A percentile compares a stretch with the other conserved stretches of the same genome.
Conservation (phyloP, 2,888 invertebrate species). For the Chymomyza fuscimana region DNA sequence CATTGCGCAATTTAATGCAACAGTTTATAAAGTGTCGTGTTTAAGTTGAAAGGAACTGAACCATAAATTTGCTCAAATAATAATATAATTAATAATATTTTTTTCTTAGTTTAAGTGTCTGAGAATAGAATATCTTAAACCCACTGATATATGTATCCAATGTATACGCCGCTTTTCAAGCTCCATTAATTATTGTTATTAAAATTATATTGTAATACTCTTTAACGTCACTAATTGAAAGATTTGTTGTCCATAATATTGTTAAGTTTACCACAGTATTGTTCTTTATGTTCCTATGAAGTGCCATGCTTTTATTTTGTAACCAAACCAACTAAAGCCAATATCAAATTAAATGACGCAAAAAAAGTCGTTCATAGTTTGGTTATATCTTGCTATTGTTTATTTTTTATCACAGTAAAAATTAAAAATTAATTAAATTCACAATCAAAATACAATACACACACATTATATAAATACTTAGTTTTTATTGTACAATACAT, state of each 20-base stretch:
- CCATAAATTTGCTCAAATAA: too few relatives aligned
- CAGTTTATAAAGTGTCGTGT: slow-evolving; percentile 72
- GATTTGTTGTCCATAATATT: too few relatives aligned
- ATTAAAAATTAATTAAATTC: slow-evolving; percentile 69
- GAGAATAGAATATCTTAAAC: neutral
- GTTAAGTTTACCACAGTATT: neutral
- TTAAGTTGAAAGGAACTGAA: slow-evolving; percentile 15
- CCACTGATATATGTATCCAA: neutral
- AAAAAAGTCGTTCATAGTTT: neutral
- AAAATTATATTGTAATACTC: too few relatives aligned
- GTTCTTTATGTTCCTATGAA: neutral
- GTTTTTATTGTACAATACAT: neutral
- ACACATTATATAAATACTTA: slow-evolving; percentile 32
- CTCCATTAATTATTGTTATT: neutral
- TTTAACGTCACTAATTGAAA: too few relatives aligned
- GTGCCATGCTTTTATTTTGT: slow-evolving; percentile 1
- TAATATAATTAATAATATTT: too few relatives aligned
- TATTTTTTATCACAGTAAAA: slow-evolving; percentile 76
- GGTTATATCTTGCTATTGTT: slow-evolving; percentile 50
- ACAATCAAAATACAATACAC: slow-evolving; percentile 60
- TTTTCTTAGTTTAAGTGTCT: neutral
- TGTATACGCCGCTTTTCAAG: neutral
- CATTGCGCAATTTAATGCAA: slow-evolving; percentile 68
- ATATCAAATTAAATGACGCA: too few relatives aligned
- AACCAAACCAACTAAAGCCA: neutral